Conservation (phyloP, 2,113 vertebrate species). For the Bucco capensis region DNA sequence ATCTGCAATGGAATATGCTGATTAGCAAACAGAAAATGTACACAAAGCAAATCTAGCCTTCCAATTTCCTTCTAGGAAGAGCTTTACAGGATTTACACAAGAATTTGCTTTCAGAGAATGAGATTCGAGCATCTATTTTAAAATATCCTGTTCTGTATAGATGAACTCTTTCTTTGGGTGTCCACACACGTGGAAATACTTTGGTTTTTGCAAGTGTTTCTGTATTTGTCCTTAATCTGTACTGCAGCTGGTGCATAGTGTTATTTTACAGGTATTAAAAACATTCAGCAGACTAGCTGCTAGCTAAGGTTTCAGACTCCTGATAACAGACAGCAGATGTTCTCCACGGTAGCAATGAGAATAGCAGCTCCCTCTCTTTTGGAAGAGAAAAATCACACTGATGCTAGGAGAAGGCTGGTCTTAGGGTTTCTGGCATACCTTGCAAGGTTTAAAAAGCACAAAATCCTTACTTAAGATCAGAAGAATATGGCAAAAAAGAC, state of each 20-base stretch:
- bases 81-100: neutral
- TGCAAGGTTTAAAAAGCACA: neutral
- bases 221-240: neutral
- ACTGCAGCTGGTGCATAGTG: constrained; percentile 22
- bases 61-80: neutral
- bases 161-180: neutral
- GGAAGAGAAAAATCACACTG: neutral
- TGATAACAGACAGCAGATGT: constrained; percentile 32
- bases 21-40: neutral
- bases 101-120: neutral
- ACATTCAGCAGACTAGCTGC: neutral
- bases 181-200: neutral
- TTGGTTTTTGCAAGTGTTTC: neutral
- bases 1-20: neutral
- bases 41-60: neutral
- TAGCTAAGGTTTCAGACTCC: constrained; percentile 30
- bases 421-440: neutral
- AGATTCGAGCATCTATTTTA: neutral
- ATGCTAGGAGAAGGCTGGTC: neutral
- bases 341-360: constrained; percentile 6
- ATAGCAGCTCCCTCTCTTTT: constrained; percentile 45
- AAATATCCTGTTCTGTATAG: neutral
- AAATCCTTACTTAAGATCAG: neutral
- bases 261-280: constrained; percentile 48
- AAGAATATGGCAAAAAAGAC: neutral